phyloP scores from a whole-genome alignment of 2,113 vertebrate genomes.

The Psammodynastes pulverulentus region DNA sequence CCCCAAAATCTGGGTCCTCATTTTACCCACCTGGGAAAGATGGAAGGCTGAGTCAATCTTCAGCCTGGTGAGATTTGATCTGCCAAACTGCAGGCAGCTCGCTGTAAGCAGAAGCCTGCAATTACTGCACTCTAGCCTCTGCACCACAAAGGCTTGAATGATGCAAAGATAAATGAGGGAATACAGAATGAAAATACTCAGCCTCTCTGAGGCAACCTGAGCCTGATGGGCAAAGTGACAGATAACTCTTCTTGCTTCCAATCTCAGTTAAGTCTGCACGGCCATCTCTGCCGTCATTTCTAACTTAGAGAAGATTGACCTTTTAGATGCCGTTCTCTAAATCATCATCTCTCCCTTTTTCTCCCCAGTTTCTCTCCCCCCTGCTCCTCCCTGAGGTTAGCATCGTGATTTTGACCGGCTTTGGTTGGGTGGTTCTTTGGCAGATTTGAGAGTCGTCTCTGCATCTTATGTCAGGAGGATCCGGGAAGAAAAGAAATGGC shows the following conservation, averaged over 20 bases:
- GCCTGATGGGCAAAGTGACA: constrained; percentile 1
- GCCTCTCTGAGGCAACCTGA: background rate
- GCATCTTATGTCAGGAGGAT: constrained; percentile 78
- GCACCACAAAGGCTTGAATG: too few relatives aligned
- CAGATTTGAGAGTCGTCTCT: constrained; percentile 75
- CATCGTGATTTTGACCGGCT: constrained; percentile 63
- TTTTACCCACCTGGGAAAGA: too few relatives aligned
- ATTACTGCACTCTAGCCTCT: too few relatives aligned
- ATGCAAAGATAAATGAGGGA: background rate
- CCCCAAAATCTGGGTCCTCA: too few relatives aligned
- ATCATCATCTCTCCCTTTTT: background rate
- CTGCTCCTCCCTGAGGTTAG: constrained; percentile 27
- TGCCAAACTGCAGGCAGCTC: too few relatives aligned
- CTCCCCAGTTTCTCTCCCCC: background rate
- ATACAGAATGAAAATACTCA: background rate
- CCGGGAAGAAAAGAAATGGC: constrained; percentile 72
- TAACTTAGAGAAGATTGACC: background rate
- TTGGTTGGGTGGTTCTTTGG: constrained; percentile 68
- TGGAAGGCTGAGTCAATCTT: too few relatives aligned
- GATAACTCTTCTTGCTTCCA: constrained; percentile 4
- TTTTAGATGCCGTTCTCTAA: background rate
- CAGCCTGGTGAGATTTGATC: too few relatives aligned
- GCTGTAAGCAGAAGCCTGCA: too few relatives aligned
- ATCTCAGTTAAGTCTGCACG: background rate
- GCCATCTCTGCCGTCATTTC: background rate